Evolutionary conservation across 1,140 invertebrate species (phyloP), one percentile per base, ranked within the genome.

Genomic region (Lordiphosa clarofinis): DNA sequence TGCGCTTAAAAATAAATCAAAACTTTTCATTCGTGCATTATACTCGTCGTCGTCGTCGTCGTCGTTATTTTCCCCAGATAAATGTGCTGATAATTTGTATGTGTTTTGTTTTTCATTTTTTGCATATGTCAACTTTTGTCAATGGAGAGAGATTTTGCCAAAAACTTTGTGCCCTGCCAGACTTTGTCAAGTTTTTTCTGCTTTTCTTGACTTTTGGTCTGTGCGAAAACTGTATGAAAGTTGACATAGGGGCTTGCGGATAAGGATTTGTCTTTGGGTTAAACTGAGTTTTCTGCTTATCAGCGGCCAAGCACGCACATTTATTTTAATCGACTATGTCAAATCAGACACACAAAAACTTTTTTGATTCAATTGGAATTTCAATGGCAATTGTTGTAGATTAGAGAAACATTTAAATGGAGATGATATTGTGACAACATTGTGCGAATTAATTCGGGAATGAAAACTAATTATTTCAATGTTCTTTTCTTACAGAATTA

Each of bases 241-340:
- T 4, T 4, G 39, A 19, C 12, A 40, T 8, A n/a, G 38, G 12
- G 38, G 38, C 49, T 59, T 40, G 6, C 24, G 24, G 48, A 55
- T 64, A 63, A 64, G 61, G 35, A 64, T 63, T 64, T 19, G 35
- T 63, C 59, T 44, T 59, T 64, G 60, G 57, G 35, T 55, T 63
- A 38, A 55, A 59, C 60, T 47, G 39, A 19, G 42, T 40, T 44
- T 63, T 24, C 6, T n/a, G 39, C 48, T 64, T 64, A 63, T 64
- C 61, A 33, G 28, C 7, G 19, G 40, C 3, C 28, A 28, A 33
- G 28, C 60, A 64, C 33, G 55, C 35, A 48, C 19, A 12, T 40
- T 36, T 42, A 24, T 35, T 39, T 11, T 13, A 37, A 47, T 56
- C 31, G 24, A 24, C 12, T 8, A 28, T 3, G 7, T 13, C n/a